Evolutionary conservation across 2,113 vertebrate species (phyloP), one percentile per base, ranked within the genome.

Genomic region (Corythornis cristatus): DNA sequence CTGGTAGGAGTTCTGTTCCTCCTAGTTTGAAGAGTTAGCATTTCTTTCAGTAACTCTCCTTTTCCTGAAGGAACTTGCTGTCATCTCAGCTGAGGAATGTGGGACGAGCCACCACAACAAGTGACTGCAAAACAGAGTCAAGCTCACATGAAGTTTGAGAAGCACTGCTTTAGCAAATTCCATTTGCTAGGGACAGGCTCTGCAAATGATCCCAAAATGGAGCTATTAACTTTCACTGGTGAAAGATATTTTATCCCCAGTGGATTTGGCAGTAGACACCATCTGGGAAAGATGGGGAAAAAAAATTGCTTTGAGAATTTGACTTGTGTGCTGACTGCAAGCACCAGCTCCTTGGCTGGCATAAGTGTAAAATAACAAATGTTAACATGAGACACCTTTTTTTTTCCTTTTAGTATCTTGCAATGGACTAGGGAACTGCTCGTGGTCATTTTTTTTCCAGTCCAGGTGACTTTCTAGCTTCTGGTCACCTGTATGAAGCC

Each of bases 41-140:
- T 94, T 93, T 94, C 76, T 86, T 73, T 46, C 37, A 77, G 33
- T 73, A 91, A 80, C 64, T 79, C 73, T 82, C 21, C 50, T 89
- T 88, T 94, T 94, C 64, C 75, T 91, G 79, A 40, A 93, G 68
- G 64, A 96, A 35, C 64, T 84, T 56, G 64, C 77, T 88, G 79
- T 51, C 51, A 23, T 85, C 72, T 91, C 72, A 83, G 45, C 50
- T 77, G 88, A 83, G 86, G 85, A 94, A 89, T 80, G 86, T 93
- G 85, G 83, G 72, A 71, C 88, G 92, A 93, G 88, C 82, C 64
- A 77, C 68, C 64, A 46, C 71, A 85, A 62, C 51, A 88, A 58
- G 73, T 64, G 79, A 93, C 28, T 56, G 33, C 29, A 58, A 54
- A 85, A 80, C 54, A 57, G 70, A 72, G 48, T 82, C 81, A 66